Evolutionary conservation across 2,888 invertebrate genomes (phyloP).

Genomic region (Aelia acuminata): DNA sequence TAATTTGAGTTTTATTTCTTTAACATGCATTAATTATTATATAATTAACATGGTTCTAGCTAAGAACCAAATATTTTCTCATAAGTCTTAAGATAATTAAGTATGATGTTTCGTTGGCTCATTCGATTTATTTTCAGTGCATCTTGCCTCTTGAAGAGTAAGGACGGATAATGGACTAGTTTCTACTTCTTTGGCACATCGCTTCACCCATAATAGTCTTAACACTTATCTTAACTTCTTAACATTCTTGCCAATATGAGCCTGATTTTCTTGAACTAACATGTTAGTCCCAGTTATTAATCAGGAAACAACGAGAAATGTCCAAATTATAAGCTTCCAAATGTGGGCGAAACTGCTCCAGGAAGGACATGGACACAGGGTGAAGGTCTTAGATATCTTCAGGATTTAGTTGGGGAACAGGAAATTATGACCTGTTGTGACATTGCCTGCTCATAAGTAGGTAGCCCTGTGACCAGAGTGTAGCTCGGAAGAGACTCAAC

Average conservation of each 20-base stretch:
- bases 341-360: background rate
- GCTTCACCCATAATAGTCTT: background rate
- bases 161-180: conserved; percentile 45
- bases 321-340: background rate
- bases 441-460: conserved; percentile 75
- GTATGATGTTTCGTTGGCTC: background rate
- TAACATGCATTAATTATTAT: background rate
- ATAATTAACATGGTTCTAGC: background rate
- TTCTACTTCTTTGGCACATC: background rate
- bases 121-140: background rate
- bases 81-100: background rate
- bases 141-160: background rate
- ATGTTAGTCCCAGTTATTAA: background rate
- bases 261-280: background rate
- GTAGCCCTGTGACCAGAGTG: conserved; percentile 77
- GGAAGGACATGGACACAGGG: background rate
- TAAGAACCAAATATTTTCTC: background rate
- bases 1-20: background rate
- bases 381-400: conserved; percentile 5
- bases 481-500: conserved; percentile 75
- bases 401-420: conserved; percentile 11
- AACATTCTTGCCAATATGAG: background rate
- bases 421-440: conserved; percentile 16
- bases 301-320: background rate
- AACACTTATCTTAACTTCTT: conserved; percentile 2